phyloP scores from a whole-genome alignment of 2,797 vertebrate species.

The Cuniculus paca region DNA sequence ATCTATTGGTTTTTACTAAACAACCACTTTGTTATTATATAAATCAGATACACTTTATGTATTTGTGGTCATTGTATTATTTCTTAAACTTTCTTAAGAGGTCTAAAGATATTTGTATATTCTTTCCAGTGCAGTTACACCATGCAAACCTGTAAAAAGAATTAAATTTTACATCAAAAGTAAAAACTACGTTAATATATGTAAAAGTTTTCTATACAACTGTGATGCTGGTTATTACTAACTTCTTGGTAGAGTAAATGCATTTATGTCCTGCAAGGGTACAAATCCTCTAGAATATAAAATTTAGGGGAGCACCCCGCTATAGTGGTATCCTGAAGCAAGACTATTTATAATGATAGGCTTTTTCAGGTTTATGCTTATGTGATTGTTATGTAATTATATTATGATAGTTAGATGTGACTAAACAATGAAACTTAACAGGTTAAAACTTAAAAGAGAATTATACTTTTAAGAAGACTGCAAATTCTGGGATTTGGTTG shows the following conservation, averaged over 20 bases:
- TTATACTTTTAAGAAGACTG: background rate
- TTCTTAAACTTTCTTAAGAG: background rate
- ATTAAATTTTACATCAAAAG: background rate
- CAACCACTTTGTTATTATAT: background rate
- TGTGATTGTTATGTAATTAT: background rate
- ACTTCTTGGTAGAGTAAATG: background rate
- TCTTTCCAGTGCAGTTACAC: background rate
- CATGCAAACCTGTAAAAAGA: background rate
- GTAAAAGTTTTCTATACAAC: too few species aligned
- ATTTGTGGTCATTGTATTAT: background rate
- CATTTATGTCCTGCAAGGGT: background rate
- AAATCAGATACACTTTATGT: background rate
- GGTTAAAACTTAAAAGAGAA: too few species aligned
- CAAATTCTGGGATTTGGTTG: background rate
- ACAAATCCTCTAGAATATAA: background rate
- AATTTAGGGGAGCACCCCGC: background rate
- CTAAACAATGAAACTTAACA: background rate
- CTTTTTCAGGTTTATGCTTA: background rate
- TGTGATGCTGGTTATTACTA: background rate
- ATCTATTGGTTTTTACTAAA: background rate
- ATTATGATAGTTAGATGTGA: background rate
- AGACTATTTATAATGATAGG: background rate
- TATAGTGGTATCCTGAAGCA: background rate
- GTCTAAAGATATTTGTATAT: background rate
- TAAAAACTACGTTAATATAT: background rate